These are phyloP conservation scores for Hippocampus kuda DNA, from an alignment of 2,797 vertebrate genomes.

Conservation along the genomic window DNA sequence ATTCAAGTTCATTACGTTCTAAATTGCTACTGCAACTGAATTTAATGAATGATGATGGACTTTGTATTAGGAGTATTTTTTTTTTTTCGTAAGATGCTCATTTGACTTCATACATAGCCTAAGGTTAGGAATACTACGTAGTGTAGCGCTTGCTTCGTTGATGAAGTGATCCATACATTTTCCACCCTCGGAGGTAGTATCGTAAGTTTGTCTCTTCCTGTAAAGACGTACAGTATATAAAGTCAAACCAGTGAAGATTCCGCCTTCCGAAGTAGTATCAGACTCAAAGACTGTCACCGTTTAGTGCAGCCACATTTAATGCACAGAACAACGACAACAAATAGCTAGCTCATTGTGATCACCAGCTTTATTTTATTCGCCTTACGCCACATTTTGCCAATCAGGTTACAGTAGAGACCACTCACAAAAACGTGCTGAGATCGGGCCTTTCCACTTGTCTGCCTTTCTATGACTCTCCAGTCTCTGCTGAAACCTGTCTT, in stretches of 20 bases:
- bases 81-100: background rate
- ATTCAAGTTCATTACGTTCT: too few species aligned
- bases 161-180: background rate
- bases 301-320: background rate
- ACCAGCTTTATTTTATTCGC: constrained; percentile 24
- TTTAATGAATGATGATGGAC: background rate
- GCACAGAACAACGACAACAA: background rate
- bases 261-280: too few species aligned
- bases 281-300: background rate
- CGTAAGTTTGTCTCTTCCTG: too few species aligned
- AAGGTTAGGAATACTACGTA: too few species aligned
- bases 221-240: too few species aligned
- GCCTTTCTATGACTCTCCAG: background rate
- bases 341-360: background rate
- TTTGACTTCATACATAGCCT: background rate
- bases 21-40: background rate
- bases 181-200: background rate
- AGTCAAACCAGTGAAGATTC: background rate
- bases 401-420: background rate
- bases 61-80: background rate
- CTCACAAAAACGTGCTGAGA: background rate
- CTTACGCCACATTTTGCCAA: constrained; percentile 38
- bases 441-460: background rate
- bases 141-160: background rate
- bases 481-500: background rate